Evolutionary conservation across 2,113 vertebrate species (phyloP).

Genomic region (Bos javanicus): DNA sequence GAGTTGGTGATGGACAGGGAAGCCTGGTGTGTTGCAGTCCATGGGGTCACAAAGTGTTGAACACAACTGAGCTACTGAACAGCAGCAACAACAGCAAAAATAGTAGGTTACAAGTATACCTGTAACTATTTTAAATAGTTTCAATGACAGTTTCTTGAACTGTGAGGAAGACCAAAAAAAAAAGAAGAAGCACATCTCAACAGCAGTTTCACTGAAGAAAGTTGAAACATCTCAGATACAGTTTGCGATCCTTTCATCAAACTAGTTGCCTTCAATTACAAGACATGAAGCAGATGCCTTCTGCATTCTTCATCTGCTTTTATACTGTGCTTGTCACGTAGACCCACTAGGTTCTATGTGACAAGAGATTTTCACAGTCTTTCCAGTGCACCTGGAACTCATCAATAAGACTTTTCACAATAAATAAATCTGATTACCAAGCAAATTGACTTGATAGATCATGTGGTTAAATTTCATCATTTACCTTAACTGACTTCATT

Average conservation of each 20-base stretch:
- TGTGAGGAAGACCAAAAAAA: background rate
- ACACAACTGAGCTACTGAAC: background rate
- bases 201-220: background rate
- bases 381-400: background rate
- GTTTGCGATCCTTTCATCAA: background rate
- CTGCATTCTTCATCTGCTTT: background rate
- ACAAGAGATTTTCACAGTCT: background rate
- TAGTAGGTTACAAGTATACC: background rate
- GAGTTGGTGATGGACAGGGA: background rate
- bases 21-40: background rate
- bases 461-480: background rate
- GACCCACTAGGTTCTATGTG: background rate
- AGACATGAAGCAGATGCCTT: no score
- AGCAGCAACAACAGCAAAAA: background rate
- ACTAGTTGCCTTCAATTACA: background rate
- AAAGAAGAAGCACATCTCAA: no score
- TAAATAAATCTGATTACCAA: background rate
- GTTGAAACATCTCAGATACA: background rate
- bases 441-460: background rate
- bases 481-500: background rate
- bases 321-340: background rate
- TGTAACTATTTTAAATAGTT: background rate
- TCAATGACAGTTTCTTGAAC: background rate
- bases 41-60: background rate
- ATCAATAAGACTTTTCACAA: background rate